Percentiles rank a stretch among this genome's conserved stretches.
Conservation (phyloP, 92 coral and sea anemone genomes). For the Epizoanthus ramosus region DNA sequence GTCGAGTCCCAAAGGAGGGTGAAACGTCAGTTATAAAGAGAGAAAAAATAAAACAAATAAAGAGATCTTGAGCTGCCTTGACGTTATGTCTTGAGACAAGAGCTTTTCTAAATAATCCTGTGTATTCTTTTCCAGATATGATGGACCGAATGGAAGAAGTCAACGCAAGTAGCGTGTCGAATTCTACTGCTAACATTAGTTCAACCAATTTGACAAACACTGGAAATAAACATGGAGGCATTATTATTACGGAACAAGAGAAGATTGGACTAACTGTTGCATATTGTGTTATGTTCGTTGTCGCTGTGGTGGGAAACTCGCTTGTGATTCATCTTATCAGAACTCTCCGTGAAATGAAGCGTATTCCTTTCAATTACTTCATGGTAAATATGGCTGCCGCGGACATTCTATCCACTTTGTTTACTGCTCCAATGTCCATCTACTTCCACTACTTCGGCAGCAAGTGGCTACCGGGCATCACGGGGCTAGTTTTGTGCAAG, state of each 20-base stretch:
- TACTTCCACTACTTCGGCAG: neutral
- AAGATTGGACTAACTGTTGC: constrained; percentile 13
- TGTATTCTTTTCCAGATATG: neutral
- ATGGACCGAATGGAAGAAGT: neutral
- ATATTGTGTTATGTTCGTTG: constrained; percentile 1
- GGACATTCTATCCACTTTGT: constrained; percentile 16
- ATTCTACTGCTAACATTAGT: neutral
- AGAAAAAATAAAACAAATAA: too few species aligned
- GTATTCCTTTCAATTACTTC: constrained; percentile 32
- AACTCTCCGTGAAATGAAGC: constrained; percentile 28
- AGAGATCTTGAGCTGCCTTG: too few species aligned
- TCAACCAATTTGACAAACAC: neutral
- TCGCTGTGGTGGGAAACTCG: constrained; percentile 10
- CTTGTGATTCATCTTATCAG: constrained; percentile 14
- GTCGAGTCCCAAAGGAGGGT: too few species aligned
- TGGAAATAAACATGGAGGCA: neutral
- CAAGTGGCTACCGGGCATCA: constrained; percentile 13
- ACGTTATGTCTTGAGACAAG: too few species aligned
- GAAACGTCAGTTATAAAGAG: too few species aligned
- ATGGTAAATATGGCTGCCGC: constrained; percentile 39
- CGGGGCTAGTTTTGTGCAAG: constrained; percentile 15
- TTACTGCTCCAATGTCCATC: constrained; percentile 19
- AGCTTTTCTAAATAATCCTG: too few species aligned
- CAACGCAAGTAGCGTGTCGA: neutral
- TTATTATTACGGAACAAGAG: neutral